These are phyloP conservation scores for Campodea augens DNA, from an alignment of 1,140 invertebrate genomes.

Conservation along the genomic window DNA sequence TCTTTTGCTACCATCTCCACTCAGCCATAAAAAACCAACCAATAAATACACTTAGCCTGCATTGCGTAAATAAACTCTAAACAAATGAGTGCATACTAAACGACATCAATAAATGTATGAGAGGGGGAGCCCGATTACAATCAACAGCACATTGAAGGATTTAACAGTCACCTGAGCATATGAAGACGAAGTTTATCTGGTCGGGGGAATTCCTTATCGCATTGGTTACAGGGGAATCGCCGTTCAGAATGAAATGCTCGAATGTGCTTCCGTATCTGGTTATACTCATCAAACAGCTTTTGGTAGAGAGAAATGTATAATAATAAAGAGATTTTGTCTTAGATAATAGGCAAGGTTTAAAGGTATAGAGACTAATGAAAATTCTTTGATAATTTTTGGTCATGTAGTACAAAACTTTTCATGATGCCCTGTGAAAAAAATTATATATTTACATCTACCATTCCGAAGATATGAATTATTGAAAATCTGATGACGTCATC, in stretches of 20 bases:
- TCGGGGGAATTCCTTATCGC: slow-evolving; percentile 27
- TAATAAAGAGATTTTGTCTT: neutral
- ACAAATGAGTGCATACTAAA: neutral
- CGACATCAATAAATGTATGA: neutral
- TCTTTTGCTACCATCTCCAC: no score
- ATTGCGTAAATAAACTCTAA: neutral
- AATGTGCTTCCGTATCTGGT: slow-evolving; percentile 32
- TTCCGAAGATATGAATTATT: no score
- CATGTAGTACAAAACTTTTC: no score
- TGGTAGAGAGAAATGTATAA: neutral
- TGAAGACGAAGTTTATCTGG: slow-evolving; percentile 36
- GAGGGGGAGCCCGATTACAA: neutral
- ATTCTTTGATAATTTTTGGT: no score
- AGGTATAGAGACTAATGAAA: neutral
- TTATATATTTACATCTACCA: no score
- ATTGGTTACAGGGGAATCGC: slow-evolving; percentile 23
- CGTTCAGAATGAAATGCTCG: slow-evolving; percentile 32
- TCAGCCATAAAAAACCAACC: neutral
- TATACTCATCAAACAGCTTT: slow-evolving; percentile 29
- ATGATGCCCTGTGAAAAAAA: no score
- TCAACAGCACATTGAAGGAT: neutral
- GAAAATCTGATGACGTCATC: no score
- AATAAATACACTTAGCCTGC: neutral
- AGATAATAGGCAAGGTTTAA: neutral
- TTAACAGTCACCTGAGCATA: slow-evolving; percentile 23